phyloP scores from a whole-genome alignment of 2,797 vertebrate genomes.

The Mallotus villosus region DNA sequence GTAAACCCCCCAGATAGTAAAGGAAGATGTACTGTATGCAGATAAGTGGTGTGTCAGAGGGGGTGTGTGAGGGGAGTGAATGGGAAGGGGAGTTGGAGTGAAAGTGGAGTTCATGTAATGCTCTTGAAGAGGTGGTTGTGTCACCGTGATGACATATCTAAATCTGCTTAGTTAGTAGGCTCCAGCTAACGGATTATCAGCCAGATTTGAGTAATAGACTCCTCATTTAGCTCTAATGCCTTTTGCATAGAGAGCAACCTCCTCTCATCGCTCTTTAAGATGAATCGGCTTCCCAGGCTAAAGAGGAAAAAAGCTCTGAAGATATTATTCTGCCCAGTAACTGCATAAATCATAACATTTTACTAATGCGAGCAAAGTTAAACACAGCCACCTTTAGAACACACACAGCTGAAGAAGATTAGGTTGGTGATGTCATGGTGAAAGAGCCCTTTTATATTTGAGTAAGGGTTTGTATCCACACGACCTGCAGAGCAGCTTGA shows the following conservation, averaged over 20 bases:
- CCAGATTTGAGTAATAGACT: conserved; percentile 94
- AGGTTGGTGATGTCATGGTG: conserved; percentile 1
- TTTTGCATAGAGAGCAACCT: conserved; percentile 96
- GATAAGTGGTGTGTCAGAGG: conserved; percentile 41
- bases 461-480: conserved; percentile 28
- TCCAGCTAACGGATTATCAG: conserved; percentile 90
- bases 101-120: conserved; percentile 25
- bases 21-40: conserved; percentile 59
- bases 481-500: conserved; percentile 29
- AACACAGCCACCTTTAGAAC: conserved; percentile 73
- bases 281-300: conserved; percentile 88
- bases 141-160: conserved; percentile 74
- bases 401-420: conserved; percentile 31
- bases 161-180: conserved; percentile 87
- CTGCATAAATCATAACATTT: conserved; percentile 95
- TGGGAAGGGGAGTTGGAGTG: background rate
- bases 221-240: conserved; percentile 96
- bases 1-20: conserved; percentile 49
- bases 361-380: conserved; percentile 89
- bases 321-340: conserved; percentile 88
- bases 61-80: background rate
- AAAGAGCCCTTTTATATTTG: conserved; percentile 49
- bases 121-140: conserved; percentile 40
- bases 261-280: conserved; percentile 96
- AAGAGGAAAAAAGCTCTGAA: conserved; percentile 82